phyloP scores from a whole-genome alignment of 2,113 vertebrate species.

The Varanus salvator region DNA sequence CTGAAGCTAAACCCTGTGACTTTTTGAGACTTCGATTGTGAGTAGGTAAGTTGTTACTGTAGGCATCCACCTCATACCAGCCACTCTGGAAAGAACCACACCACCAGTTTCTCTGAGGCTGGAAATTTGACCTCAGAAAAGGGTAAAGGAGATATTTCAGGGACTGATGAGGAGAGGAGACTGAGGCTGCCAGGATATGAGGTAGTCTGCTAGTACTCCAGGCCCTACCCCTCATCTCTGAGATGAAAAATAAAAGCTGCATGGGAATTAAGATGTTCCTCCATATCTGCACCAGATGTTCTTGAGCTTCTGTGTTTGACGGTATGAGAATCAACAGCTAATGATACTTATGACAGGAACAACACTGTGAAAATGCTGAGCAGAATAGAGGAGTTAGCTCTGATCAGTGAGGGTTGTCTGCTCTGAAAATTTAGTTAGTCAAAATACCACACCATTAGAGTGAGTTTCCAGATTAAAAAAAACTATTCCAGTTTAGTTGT shows the following conservation, averaged over 20 bases:
- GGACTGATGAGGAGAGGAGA: too few species aligned
- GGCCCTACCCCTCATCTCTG: too few species aligned
- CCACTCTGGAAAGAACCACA: too few species aligned
- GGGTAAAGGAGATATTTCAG: too few species aligned
- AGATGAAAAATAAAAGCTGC: too few species aligned
- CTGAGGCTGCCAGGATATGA: too few species aligned
- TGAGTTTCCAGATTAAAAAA: not conserved
- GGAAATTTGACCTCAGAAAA: too few species aligned
- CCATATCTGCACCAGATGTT: too few species aligned
- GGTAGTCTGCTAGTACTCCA: too few species aligned
- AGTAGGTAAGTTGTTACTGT: not conserved
- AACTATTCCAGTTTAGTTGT: not conserved
- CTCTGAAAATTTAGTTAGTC: not conserved
- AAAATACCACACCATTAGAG: not conserved
- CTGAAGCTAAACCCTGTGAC: not conserved
- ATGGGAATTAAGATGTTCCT: too few species aligned
- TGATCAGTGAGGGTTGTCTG: conserved; percentile 68
- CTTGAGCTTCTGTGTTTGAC: too few species aligned
- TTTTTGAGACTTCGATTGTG: not conserved
- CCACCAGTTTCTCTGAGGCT: too few species aligned
- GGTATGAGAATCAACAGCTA: conserved; percentile 55
- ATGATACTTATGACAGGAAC: conserved; percentile 58
- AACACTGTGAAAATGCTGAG: conserved; percentile 53
- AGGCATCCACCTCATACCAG: not conserved
- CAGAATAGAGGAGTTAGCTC: conserved; percentile 47